A percentile compares a stretch with the other conserved stretches of the same genome.
Conservation (phyloP, 1,140 invertebrate genomes). For the Nasonia giraulti region DNA sequence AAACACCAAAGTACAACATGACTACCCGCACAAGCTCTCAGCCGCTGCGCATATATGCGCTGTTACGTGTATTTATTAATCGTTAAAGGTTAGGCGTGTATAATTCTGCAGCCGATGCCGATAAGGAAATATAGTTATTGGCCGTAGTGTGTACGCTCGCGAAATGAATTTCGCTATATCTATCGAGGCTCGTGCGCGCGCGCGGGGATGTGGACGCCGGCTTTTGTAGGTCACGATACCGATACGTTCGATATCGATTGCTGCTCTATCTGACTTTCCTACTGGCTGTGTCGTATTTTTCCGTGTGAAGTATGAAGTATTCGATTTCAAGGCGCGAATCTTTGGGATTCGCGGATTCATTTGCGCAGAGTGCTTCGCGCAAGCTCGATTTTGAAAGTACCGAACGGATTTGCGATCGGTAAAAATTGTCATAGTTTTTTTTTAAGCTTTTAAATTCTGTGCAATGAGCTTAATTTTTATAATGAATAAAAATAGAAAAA, state of each 20-base stretch:
- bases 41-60: constrained; percentile 68
- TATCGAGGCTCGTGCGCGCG: constrained; percentile 11
- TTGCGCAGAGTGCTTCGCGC: too few relatives aligned
- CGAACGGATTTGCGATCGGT: not conserved
- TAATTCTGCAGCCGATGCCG: constrained; percentile 27
- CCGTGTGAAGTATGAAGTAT: not conserved
- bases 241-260: constrained; percentile 40
- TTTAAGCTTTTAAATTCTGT: not conserved
- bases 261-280: not conserved
- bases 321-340: not conserved
- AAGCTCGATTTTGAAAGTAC: not conserved
- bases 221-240: constrained; percentile 47
- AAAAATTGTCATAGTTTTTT: not conserved
- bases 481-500: not conserved
- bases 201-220: constrained; percentile 3
- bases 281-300: not conserved
- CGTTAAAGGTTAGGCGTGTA: constrained; percentile 64
- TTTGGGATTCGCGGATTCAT: too few relatives aligned
- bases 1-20: constrained; percentile 70
- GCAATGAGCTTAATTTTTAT: too few relatives aligned
- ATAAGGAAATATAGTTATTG: constrained; percentile 38
- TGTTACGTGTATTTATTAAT: constrained; percentile 64
- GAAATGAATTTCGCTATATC: constrained; percentile 27
- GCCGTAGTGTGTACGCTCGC: not conserved
- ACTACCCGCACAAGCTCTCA: constrained; percentile 69